Conservation (phyloP, 1,140 invertebrate species). For the Drosophila athabasca region DNA sequence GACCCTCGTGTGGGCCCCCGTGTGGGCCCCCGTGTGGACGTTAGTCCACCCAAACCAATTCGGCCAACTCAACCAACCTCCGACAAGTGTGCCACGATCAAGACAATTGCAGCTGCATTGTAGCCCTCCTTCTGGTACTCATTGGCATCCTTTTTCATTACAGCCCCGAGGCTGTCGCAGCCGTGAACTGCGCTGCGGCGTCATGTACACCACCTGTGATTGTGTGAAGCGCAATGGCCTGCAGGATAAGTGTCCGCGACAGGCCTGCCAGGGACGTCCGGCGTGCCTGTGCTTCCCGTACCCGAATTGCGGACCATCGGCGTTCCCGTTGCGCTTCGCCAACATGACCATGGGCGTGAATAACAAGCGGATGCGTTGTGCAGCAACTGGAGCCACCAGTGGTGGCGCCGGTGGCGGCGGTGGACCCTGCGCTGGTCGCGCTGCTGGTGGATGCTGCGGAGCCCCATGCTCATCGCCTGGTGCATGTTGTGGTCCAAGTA, state of each 20-base stretch:
- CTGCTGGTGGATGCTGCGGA: slow-evolving; percentile 33
- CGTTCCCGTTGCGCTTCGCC: slow-evolving; percentile 71
- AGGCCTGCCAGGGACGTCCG: slow-evolving; percentile 88
- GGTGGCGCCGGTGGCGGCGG: slow-evolving; percentile 42
- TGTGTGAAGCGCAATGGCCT: slow-evolving; percentile 91
- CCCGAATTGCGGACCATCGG: slow-evolving; percentile 85
- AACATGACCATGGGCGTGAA: slow-evolving; percentile 82
- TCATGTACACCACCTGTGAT: slow-evolving; percentile 88
- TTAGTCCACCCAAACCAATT: no score
- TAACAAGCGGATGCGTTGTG: slow-evolving; percentile 72
- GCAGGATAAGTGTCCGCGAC: slow-evolving; percentile 89
- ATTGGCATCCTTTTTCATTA: slow-evolving; percentile 4
- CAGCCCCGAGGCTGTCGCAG: slow-evolving; percentile 85
- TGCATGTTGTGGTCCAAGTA: slow-evolving; percentile 16
- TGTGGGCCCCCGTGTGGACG: no score
- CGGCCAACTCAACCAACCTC: no score
- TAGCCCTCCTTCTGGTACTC: background rate
- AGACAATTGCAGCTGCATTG: background rate
- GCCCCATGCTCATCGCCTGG: background rate
- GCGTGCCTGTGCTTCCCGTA: slow-evolving; percentile 88
- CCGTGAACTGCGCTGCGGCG: slow-evolving; percentile 87
- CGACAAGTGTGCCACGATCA: background rate
- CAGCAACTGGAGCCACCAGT: slow-evolving; percentile 56
- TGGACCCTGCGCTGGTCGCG: slow-evolving; percentile 36
- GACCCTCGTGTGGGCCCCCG: no score